Base-by-base conservation (phyloP, 2,888 invertebrate species). In the Cyrtodaria siliqua region DNA sequence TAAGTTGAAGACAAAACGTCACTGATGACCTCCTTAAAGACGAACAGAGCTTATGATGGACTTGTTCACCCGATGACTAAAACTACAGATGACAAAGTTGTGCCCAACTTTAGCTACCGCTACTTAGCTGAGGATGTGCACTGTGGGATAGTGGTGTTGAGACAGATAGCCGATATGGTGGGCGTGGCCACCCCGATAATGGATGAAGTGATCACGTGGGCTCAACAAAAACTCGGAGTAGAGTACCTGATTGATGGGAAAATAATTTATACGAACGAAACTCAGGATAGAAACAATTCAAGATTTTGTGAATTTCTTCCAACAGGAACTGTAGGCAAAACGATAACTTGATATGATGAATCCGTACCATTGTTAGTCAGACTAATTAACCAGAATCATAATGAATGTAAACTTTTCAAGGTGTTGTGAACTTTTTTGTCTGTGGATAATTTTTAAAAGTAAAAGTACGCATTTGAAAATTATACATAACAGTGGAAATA, bases 61-160 rank as follows among this genome's bases (percentile, higher is more conserved):
- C 66, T 89, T 2, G 47, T 79, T 0, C 86, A 89, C 42, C 87
- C 87, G 6, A 86, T 86, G 85, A n/a, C n/a, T n/a, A 82, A 72
- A 40, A 63, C 72, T 12, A 73, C 56, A 0, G 78, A 77, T 3
- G 73, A 69, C 16, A 85, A 84, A 0, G 84, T 79, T 68, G 76
- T 84, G 6, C 87, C 88, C 0, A 82, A 89, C 64, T 89, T 87
- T 56, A 70, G 27, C 24, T 84, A 86, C 62, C 68, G 89, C 8
- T 89, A 89, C 75, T 70, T 76, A 29, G 38, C 79, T 6, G 89
- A 89, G 49, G 88, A 88, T 59, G 70, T 87, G 8, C 88, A 87
- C 1, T 87, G 79, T 55, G 88, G 88, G 12, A 52, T 87, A 8
- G 84, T 85, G 8, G 86, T 88, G 2, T 72, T 84, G 68, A 86